Percentiles rank a stretch among this genome's conserved stretches.
Evolutionary conservation across 2,113 vertebrate species (phyloP).

Genomic region (Platycercus adscitus): DNA sequence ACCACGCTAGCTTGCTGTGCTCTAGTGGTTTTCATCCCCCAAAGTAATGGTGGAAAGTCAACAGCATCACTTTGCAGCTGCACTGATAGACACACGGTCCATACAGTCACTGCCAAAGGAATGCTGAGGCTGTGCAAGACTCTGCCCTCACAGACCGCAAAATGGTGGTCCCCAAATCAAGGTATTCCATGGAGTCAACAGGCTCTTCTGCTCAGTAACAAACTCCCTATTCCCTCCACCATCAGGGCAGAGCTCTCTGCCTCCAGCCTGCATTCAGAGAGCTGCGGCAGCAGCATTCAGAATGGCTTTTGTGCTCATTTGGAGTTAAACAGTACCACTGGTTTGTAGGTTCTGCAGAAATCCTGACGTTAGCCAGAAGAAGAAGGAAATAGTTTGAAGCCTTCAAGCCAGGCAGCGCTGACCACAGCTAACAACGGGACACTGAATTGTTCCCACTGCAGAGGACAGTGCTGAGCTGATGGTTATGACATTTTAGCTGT

Average conservation of each 20-base stretch:
- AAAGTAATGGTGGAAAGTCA: background rate
- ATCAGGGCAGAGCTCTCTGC: background rate
- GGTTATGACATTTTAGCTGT: background rate
- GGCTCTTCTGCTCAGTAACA: background rate
- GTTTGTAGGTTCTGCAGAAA: background rate
- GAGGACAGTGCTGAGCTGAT: background rate
- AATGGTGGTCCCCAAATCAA: background rate
- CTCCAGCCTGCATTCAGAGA: background rate
- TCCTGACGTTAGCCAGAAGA: background rate
- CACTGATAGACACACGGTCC: background rate
- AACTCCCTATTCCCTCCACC: background rate
- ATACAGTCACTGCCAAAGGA: background rate
- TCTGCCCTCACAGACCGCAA: background rate
- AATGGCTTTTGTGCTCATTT: rapidly evolving
- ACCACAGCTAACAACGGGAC: rapidly evolving
- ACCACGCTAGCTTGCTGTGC: background rate
- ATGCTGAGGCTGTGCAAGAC: background rate
- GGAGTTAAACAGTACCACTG: background rate
- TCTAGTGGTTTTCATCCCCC: background rate
- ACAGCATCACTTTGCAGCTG: background rate
- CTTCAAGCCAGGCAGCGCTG: background rate
- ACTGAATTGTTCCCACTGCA: background rate
- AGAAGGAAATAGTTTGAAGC: background rate
- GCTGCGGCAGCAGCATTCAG: background rate
- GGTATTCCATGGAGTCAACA: background rate